Base-by-base conservation (phyloP, 2,113 vertebrate species). In the Alexandromys fortis region DNA sequence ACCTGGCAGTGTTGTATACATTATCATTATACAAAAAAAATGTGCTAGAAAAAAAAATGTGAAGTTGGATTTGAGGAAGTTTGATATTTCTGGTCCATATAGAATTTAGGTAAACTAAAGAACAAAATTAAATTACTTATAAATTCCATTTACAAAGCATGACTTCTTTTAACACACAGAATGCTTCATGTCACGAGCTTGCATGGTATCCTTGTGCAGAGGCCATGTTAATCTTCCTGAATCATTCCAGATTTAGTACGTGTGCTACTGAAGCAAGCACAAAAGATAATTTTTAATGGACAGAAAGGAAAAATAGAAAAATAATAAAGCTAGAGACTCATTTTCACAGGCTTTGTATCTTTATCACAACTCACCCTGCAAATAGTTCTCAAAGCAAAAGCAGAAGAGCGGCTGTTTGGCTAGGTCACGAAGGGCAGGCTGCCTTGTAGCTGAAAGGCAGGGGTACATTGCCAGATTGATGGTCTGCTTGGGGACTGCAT, bases 111-210 rank as follows among this genome's bases (percentile, higher is more conserved):
- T 83, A 86, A 12, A 4, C n/a, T 78, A 38, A 55, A 78, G 89
- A 90, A 52, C 58, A 91, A 93, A 65, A 58, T 61, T 45, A 90
- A 85, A 49, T 95, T 67, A 42, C 61, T 88, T 94, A 79, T 35
- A 79, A 76, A 73, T 85, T 86, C 26, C 24, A 7, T 72, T 85
- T 19, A 86, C 13, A 68, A 89, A 85, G 58, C 63, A 7, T 47
- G 12, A 47, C 28, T 65, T 82, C 49, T 82, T 61, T 61, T 61
- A 61, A 28, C 55, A 38, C 55, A 42, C 26, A 1, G 79, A 61
- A 61, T 9, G 35, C 35, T 72, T 38, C 79, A 61, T 17, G 1
- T 19, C 55, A 38, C 19, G 13, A 61, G 38, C 35, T 42, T 26
- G 22, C 13, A n/a, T 83, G 79, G 1, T 7, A 58, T 9, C 12